Base-by-base conservation (phyloP, 2,888 invertebrate species). In the Leptopilina drosophilae region DNA sequence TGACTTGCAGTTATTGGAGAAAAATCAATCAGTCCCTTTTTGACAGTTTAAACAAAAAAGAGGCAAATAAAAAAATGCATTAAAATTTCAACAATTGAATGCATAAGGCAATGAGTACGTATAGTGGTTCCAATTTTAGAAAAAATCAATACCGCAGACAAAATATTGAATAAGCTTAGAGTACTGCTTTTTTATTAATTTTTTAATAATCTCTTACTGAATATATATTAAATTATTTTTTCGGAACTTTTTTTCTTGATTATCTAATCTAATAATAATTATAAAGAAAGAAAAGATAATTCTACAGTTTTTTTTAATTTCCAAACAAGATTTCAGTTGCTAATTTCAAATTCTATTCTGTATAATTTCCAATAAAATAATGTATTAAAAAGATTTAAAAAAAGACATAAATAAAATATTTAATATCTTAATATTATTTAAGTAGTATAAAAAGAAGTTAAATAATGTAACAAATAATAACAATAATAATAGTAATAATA, bases 121-220 rank as follows among this genome's bases (percentile, higher is more conserved):
- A 20, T 1, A 20, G 20, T 53, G 77, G 66, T 62, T 53, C 42
- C 6, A 33, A 46, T 73, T 78, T 67, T 73, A 73, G 26, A 73
- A 73, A 56, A 56, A 53, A 73, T 73, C 73, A 73, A 56, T 73
- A 33, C n/a, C 53, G n/a, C n/a, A 56, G n/a, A 56, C 0, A 33
- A 26, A 12, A 33, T 33, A 56, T 33, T 73, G 14, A 53, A 56
- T 53, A 69, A 15, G 49, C 53, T 69, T 69, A 69, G 69, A 69
- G 69, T 53, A 53, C 33, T 69, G 12, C 69, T 26, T 2, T 69
- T 69, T 69, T 49, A 26, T n/a, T 53, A 49, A 14, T 33, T 9
- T 46, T 46, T 46, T 69, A 20, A 26, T 69, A 53, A 69, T 26
- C 20, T 69, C 33, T 33, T 33, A 33, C 33, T 33, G 33, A 33